Percentiles rank a stretch among this genome's conserved stretches.
phyloP scores from a whole-genome alignment of 2,113 vertebrate species.

The Macquaria ambigua region DNA sequence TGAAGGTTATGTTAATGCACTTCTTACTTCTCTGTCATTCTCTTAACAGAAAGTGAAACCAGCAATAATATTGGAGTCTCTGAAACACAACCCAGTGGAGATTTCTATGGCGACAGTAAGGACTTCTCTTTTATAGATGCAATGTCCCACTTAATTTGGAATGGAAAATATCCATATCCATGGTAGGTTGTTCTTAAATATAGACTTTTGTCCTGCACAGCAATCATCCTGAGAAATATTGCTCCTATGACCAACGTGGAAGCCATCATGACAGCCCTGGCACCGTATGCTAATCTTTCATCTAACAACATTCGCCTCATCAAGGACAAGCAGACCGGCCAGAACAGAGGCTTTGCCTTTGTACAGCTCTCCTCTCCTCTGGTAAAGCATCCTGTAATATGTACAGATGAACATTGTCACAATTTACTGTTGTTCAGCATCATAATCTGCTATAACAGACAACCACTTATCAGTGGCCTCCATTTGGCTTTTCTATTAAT shows the following conservation, averaged over 20 bases:
- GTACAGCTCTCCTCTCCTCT: slow-evolving; percentile 97
- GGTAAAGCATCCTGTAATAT: slow-evolving; percentile 79
- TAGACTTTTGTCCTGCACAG: slow-evolving; percentile 74
- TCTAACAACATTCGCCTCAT: slow-evolving; percentile 98
- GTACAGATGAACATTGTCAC: not conserved
- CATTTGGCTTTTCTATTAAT: not conserved
- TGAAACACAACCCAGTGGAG: slow-evolving; percentile 90
- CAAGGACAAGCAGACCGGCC: slow-evolving; percentile 98
- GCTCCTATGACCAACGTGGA: slow-evolving; percentile 94
- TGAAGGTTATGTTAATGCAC: slow-evolving; percentile 42
- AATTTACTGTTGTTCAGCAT: not conserved
- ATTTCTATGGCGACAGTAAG: slow-evolving; percentile 99
- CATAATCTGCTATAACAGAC: not conserved
- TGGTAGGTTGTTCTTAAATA: not conserved
- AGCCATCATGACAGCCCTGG: slow-evolving; percentile 93
- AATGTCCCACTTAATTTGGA: not conserved
- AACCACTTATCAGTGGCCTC: not conserved
- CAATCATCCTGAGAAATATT: slow-evolving; percentile 98
- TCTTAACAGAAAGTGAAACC: slow-evolving; percentile 89
- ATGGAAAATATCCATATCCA: not conserved
- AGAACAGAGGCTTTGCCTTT: slow-evolving; percentile 98
- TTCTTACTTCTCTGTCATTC: slow-evolving; percentile 62
- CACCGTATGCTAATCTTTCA: slow-evolving; percentile 96
- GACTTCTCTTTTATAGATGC: not conserved
- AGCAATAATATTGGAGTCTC: slow-evolving; percentile 87